These are phyloP conservation scores for Theonella swinhoei DNA, from an alignment of 37 sponge, comb jelly and placozoan genomes.

Conservation along the genomic window DNA sequence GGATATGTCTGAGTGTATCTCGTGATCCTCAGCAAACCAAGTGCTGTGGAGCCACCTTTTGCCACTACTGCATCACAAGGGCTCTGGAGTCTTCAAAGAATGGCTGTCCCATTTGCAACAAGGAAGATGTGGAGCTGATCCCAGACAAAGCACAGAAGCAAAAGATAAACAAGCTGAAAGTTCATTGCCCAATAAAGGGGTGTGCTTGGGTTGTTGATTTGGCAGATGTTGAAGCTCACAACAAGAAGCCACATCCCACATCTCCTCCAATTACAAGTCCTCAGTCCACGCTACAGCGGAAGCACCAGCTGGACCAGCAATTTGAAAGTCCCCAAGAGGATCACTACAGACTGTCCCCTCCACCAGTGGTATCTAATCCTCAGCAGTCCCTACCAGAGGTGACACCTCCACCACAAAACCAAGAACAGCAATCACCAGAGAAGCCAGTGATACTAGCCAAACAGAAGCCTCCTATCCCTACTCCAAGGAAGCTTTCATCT, in stretches of 20 bases:
- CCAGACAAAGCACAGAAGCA: neutral
- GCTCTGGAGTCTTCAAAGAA: neutral
- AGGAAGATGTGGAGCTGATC: neutral
- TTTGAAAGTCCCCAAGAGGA: no score
- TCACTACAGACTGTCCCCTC: no score
- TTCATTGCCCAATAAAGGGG: neutral
- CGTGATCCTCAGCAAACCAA: neutral
- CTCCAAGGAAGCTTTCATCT: no score
- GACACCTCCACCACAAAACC: no score
- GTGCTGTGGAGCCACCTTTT: neutral
- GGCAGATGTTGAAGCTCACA: neutral
- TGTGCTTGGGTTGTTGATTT: neutral
- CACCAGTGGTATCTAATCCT: no score
- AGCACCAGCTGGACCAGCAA: no score
- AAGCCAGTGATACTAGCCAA: no score
- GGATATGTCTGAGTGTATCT: neutral
- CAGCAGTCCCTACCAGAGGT: no score
- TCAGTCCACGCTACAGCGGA: no score
- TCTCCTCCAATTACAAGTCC: neutral
- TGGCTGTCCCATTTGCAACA: neutral
- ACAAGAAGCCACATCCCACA: neutral
- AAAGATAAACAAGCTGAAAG: neutral
- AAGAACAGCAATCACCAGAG: no score
- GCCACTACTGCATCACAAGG: neutral
- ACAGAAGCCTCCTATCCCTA: no score